Evolutionary conservation across 2,888 invertebrate genomes (phyloP), one percentile per base, ranked within the genome.

Genomic region (Petrolisthes manimaculis): DNA sequence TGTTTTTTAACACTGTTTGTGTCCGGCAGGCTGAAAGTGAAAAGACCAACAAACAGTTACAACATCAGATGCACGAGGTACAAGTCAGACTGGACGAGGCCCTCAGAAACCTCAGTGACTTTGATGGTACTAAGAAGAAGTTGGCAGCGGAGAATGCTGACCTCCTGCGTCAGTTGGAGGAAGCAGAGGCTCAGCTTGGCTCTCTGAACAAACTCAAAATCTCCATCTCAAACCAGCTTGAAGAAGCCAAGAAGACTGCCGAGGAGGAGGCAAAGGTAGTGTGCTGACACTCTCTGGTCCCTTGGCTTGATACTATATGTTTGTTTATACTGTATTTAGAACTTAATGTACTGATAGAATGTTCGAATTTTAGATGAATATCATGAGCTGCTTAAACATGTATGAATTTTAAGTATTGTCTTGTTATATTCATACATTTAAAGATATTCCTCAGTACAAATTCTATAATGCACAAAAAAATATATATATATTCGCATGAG

Each of bases 41-140:
- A 94, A 99, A 99, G 96, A 96, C 98, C 93, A 97, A 97, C 94
- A 99, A 99, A 95, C 98, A 98, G 94, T 95, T 99, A 92, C 97
- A 97, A 94, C 97, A 97, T 95, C 97, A 98, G 94, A 95, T 99
- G 93, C 96, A 97, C 93, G 99, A 99, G 94, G 95, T 97, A 92
- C 98, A 98, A 94, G 95, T 96, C 93, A 99, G 98, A 95, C 95
- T 98, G 93, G 99, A 99, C 92, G 99, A 99, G 93, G 96, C 97
- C 94, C 97, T 97, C 95, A 97, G 99, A 94, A 97, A 97, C 91
- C 95, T 99, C 93, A 97, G 97, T 93, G 99, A 99, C 95, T 97
- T 99, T 94, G 98, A 98, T 93, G 96, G 97, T 93, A 96, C 97
- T 93, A 99, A 99, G 96, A 98, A 98, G 95, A 94, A 98, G 94